These are phyloP conservation scores for Battus philenor DNA, from an alignment of 1,140 invertebrate species.

Conservation along the genomic window DNA sequence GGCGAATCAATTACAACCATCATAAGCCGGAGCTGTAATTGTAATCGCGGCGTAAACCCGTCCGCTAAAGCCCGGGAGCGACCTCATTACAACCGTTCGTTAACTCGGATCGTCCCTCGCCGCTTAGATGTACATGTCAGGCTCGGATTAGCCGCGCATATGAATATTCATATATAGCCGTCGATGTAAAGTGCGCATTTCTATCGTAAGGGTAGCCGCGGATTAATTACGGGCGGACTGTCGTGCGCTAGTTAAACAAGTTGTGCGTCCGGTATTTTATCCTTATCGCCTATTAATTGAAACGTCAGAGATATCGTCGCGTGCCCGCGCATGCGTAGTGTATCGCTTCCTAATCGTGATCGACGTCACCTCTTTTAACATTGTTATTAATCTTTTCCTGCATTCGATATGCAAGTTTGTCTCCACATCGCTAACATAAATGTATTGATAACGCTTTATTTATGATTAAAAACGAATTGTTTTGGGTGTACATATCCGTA, in stretches of 20 bases:
- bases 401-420: too few relatives aligned
- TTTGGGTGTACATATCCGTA: too few relatives aligned
- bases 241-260: not conserved
- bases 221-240: not conserved
- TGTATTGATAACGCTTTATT: too few relatives aligned
- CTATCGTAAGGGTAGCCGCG: not conserved
- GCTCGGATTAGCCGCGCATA: not conserved
- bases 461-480: too few relatives aligned
- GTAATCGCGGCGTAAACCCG: not conserved
- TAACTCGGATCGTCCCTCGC: constrained; percentile 6
- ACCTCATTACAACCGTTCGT: constrained; percentile 1
- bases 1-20: not conserved
- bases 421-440: too few relatives aligned
- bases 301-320: constrained; percentile 3
- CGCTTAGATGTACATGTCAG: constrained; percentile 2
- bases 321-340: constrained; percentile 2
- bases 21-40: constrained; percentile 1
- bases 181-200: constrained; percentile 9
- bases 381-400: too few relatives aligned
- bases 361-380: too few relatives aligned
- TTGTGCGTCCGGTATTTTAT: constrained; percentile 6
- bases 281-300: constrained; percentile 10
- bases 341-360: constrained; percentile 4
- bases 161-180: constrained; percentile 2
- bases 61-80: constrained; percentile 7